A percentile compares a stretch with the other conserved stretches of the same genome.
These are phyloP conservation scores for Lutraria rhynchaena DNA, from an alignment of 1,140 invertebrate genomes.

Conservation along the genomic window DNA sequence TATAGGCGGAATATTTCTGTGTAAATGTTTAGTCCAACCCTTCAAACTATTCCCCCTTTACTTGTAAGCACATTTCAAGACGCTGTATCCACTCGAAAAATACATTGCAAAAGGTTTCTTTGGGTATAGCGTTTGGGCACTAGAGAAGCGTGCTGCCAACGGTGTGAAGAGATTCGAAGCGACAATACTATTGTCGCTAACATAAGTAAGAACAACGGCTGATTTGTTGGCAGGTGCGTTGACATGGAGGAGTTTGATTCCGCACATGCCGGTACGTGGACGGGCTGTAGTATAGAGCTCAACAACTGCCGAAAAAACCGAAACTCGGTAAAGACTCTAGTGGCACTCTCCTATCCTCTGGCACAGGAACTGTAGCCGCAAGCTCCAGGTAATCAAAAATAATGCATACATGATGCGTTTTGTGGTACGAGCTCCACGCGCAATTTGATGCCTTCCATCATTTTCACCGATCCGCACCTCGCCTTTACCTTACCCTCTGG, in stretches of 20 bases:
- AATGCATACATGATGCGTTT: neutral
- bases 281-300: neutral
- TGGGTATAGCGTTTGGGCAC: no score
- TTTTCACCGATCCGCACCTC: no score
- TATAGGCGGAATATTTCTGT: no score
- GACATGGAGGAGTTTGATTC: conserved; percentile 20
- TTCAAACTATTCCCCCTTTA: no score
- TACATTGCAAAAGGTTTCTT: no score
- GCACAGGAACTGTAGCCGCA: conserved; percentile 5
- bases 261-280: conserved; percentile 13
- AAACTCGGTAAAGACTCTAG: neutral
- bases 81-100: no score
- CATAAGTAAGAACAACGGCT: neutral
- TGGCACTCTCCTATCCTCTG: neutral
- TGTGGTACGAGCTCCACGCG: neutral
- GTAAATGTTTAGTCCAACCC: no score
- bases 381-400: neutral
- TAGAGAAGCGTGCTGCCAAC: no score
- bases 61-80: no score
- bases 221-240: conserved; percentile 9
- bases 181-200: neutral
- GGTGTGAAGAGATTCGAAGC: no score
- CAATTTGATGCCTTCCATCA: neutral
- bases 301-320: neutral
- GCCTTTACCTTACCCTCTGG: neutral